Evolutionary conservation across 2,888 invertebrate species (phyloP), one percentile per base, ranked within the genome.

Genomic region (Cistogaster globosa): DNA sequence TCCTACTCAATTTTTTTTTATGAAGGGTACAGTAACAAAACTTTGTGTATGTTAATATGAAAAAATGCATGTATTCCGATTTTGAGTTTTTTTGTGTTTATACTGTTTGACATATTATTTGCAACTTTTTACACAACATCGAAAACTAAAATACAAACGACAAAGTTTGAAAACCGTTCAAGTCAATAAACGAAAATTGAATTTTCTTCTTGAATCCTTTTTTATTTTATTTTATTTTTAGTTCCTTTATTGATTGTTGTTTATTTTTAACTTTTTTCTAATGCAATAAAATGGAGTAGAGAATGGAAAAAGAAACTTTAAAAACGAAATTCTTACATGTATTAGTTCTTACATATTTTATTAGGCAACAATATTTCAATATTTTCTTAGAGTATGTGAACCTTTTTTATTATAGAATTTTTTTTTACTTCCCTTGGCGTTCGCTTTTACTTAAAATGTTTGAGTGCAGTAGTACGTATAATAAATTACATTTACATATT

Each of bases 101-200:
- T 83, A 11, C 48, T 51, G 63, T 75, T 63, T 83, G 78, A 75
- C 74, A 77, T 83, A 65, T 65, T 74, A 55, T 80, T 62, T 68
- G 14, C 62, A 8, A 4, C 36, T 69, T 42, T 45, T 18, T 9
- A 63, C 51, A 58, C 51, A 58, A 76, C 63, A 76, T 72, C 65
- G 58, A 48, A 82, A 81, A 74, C 69, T 81, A 75, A 51, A 68
- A 55, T 38, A 51, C 68, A 81, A 74, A 78, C 67, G 71, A 78
- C 82, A 71, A 82, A 82, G 78, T 71, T 78, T 51, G 74, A 85
- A 74, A 85, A 82, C 85, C 85, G 81, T 82, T 71, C 79, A 85
- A 83, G 79, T 86, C 83, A 86, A 86, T 86, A 86, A 80, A 83
- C 60, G 77, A 83, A 86, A 86, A 86, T 86, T 86, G 80, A 86